These are phyloP conservation scores for Podarcis muralis DNA, from an alignment of 2,113 vertebrate species.

Conservation along the genomic window DNA sequence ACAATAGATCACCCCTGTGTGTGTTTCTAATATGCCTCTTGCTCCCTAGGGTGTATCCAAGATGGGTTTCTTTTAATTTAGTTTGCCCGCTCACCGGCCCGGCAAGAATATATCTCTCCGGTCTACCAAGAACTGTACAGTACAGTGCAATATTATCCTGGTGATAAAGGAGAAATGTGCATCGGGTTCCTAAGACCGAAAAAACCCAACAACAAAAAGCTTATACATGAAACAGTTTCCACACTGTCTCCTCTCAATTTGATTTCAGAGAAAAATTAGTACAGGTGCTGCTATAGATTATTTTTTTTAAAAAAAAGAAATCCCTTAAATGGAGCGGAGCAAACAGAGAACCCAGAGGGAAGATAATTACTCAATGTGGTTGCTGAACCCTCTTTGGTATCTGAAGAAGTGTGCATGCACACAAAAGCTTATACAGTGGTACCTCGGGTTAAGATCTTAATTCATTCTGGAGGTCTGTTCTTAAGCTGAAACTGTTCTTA, in stretches of 20 bases:
- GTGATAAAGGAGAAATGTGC: conserved; percentile 42
- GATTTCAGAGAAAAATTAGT: conserved; percentile 39
- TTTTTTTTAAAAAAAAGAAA: neutral
- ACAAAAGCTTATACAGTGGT: no score
- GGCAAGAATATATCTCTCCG: conserved; percentile 39
- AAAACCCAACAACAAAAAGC: no score
- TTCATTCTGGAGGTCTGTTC: no score
- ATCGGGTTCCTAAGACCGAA: conserved; percentile 44
- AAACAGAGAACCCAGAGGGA: neutral
- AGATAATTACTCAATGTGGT: neutral
- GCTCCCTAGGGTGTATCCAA: conserved; percentile 60
- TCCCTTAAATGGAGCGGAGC: neutral
- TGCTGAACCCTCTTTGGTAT: neutral
- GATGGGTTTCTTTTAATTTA: conserved; percentile 72
- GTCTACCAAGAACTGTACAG: neutral
- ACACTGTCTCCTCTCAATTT: conserved; percentile 42
- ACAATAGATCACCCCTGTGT: conserved; percentile 68
- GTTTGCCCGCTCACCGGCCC: conserved; percentile 59
- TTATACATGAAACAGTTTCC: conserved; percentile 13
- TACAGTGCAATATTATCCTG: conserved; percentile 41
- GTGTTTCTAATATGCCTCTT: conserved; percentile 57
- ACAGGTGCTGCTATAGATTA: conserved; percentile 6
- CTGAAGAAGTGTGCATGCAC: no score
- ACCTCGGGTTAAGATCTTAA: no score
- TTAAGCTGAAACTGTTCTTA: no score